Percentiles rank a stretch among this genome's conserved stretches.
Evolutionary conservation across 2,797 vertebrate species (phyloP).

Genomic region (Centroberyx gerrardi): DNA sequence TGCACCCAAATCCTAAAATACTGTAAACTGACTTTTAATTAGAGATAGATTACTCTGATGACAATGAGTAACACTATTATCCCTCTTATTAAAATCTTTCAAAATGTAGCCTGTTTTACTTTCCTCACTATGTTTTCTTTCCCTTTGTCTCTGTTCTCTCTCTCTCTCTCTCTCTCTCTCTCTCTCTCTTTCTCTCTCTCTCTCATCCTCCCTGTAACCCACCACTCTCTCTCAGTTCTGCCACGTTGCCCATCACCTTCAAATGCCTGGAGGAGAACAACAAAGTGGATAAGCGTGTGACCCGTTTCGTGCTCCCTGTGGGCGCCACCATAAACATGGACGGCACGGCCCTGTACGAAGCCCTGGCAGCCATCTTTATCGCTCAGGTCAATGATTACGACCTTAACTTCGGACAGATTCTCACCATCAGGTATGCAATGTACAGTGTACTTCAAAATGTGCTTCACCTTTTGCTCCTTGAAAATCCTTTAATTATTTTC

Average conservation of each 20-base stretch:
- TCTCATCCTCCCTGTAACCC: neutral
- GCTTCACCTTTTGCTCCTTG: neutral
- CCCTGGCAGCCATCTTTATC: conserved; percentile 91
- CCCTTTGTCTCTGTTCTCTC: neutral
- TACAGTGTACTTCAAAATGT: neutral
- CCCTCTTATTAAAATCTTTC: too few species aligned
- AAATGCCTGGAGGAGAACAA: conserved; percentile 91
- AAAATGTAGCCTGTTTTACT: neutral
- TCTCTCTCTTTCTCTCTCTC: neutral
- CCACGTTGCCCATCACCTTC: conserved; percentile 90
- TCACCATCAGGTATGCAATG: conserved; percentile 87
- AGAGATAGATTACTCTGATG: neutral
- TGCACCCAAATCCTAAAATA: too few species aligned
- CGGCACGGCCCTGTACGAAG: conserved; percentile 90
- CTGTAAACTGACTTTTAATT: too few species aligned
- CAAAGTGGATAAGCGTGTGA: conserved; percentile 88
- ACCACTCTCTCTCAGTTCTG: conserved; percentile 79
- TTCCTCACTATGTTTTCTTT: neutral
- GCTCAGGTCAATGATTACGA: conserved; percentile 89
- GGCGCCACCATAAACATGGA: conserved; percentile 93
- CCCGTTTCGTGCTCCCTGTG: conserved; percentile 89
- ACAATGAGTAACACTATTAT: neutral
- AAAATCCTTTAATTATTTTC: neutral
- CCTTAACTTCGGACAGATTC: conserved; percentile 89
- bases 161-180: too few species aligned